phyloP scores from a whole-genome alignment of 2,888 invertebrate genomes.

The Amorpha juglandis region DNA sequence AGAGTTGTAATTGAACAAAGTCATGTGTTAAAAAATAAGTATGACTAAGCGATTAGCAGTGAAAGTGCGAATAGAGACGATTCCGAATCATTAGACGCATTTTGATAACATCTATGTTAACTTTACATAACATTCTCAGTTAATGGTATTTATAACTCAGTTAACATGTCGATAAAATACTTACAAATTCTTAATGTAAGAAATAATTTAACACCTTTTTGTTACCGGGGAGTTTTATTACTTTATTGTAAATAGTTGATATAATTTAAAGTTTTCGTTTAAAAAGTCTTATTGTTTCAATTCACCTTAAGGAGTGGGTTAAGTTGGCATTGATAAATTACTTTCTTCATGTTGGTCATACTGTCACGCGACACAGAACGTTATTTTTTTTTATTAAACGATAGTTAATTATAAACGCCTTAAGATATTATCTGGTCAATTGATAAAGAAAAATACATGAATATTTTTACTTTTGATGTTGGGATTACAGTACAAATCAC shows the following conservation, averaged over 20 bases:
- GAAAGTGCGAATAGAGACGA: constrained; percentile 28
- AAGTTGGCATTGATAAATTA: constrained; percentile 13
- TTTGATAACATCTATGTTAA: constrained; percentile 2
- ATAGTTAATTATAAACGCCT: too few relatives aligned
- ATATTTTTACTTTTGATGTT: background rate
- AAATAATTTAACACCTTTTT: constrained; percentile 2
- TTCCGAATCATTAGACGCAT: constrained; percentile 11
- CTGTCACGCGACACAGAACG: background rate
- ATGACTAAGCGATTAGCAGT: constrained; percentile 25
- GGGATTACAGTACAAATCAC: too few relatives aligned
- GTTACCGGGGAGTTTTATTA: background rate
- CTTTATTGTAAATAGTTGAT: background rate
- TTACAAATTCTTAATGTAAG: constrained; percentile 9
- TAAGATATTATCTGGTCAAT: background rate
- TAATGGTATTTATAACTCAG: constrained; percentile 3
- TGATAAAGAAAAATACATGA: background rate
- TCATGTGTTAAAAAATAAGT: constrained; percentile 31
- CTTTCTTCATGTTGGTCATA: background rate
- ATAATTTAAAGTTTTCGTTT: background rate
- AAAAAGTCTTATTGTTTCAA: constrained; percentile 5
- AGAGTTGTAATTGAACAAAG: constrained; percentile 40
- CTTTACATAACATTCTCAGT: background rate
- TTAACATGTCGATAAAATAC: constrained; percentile 18
- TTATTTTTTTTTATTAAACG: background rate
- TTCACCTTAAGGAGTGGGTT: background rate